Base-by-base conservation (phyloP, 1,140 invertebrate species). In the Andrena cerasifolii region DNA sequence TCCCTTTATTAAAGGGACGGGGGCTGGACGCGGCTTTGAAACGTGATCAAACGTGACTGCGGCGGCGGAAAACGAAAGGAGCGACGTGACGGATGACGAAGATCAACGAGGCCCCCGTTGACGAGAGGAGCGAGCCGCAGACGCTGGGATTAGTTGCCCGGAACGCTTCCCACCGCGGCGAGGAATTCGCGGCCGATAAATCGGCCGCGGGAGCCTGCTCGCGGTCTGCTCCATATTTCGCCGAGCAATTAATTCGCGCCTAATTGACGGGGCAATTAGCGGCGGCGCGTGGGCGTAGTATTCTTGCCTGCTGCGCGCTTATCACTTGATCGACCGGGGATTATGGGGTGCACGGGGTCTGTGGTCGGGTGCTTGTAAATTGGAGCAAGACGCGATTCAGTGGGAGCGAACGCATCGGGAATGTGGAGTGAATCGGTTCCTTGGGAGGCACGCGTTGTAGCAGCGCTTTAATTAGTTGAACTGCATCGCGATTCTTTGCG, bases 31-130 rank as follows among this genome's bases (percentile, higher is more conserved):
- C 58, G 73, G 77, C 88, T 83, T 80, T 87, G 86, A 76, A 89
- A 87, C 83, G 86, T 82, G 87, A 89, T 89, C 87, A 88, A 87
- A 88, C 83, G 85, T 78, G 82, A 83, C 82, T 74, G 80, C 71
- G 75, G 80, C 71, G 75, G 79, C 53, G 67, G 66, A 79, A 87
- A 84, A 87, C 76, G 74, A 77, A 75, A 76, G 79, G 67, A 79
- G 80, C 72, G 66, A 74, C 83, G 71, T 74, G 79, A 82, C 59
- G 80, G 62, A 83, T 79, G 81, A 84, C 66, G 82, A 80, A 84
- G 82, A 83, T 82, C 83, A 73, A 78, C 71, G 83, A 67, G 77
- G n/a, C 24, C 71, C 10, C n/a, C 56, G 18, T 49, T 70, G 65
- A 56, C 54, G 70, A 67, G 56, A 61, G 58, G 51, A 56, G n/a